Conservation (phyloP, 35 echinoderm and acorn worm genomes). For the Apostichopus californicus region DNA sequence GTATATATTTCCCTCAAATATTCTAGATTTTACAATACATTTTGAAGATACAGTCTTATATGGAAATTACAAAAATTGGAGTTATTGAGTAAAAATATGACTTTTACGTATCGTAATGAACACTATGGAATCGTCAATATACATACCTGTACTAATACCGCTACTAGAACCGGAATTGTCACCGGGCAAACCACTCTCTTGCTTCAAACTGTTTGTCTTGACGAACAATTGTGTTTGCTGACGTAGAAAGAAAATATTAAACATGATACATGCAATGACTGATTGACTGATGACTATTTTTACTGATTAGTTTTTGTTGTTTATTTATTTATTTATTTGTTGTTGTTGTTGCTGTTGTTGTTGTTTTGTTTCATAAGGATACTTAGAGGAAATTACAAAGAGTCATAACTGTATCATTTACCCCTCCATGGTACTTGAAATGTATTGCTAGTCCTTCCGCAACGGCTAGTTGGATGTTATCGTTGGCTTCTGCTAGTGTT, state of each 20-base stretch:
- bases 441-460: constrained; percentile 39
- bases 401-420: neutral
- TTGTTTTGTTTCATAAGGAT: no score
- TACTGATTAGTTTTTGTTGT: no score
- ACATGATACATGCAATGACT: neutral
- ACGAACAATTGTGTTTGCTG: constrained; percentile 20
- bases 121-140: neutral
- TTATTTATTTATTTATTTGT: no score
- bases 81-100: no score
- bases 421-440: constrained; percentile 35
- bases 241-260: neutral
- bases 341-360: no score
- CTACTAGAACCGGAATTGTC: neutral
- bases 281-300: no score
- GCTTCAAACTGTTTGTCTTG: neutral
- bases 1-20: no score
- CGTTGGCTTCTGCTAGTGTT: constrained; percentile 49
- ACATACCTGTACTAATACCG: constrained; percentile 20
- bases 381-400: no score
- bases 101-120: no score
- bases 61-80: no score
- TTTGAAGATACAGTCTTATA: no score
- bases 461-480: constrained; percentile 40
- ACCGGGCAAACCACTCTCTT: neutral
- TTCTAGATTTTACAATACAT: no score